Conservation (phyloP, 2,888 invertebrate species). For the Protonemura montana region DNA sequence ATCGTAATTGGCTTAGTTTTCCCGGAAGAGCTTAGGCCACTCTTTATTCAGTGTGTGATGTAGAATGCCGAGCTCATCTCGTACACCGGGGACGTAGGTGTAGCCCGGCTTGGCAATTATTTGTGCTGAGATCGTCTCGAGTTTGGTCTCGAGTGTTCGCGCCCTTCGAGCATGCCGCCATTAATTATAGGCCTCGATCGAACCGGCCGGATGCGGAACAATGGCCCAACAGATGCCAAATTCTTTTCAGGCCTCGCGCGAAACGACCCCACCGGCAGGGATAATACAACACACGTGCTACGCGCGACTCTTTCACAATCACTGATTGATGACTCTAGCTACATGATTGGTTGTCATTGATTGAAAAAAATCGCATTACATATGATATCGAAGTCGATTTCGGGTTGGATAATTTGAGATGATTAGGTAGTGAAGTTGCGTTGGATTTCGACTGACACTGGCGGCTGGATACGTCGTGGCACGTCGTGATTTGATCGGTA, state of each 20-base stretch:
- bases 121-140: no score
- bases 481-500: background rate
- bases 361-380: background rate
- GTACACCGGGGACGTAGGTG: no score
- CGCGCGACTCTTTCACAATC: background rate
- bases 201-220: conserved; percentile 32
- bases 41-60: no score
- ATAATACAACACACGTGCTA: background rate
- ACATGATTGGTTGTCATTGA: conserved; percentile 20
- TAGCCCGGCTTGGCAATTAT: background rate
- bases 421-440: background rate
- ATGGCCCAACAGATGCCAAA: conserved; percentile 29
- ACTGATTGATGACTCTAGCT: background rate
- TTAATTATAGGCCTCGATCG: conserved; percentile 13
- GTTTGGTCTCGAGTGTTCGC: background rate
- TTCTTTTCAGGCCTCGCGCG: background rate
- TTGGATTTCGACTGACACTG: background rate
- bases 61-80: no score
- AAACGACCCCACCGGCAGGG: background rate
- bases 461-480: background rate
- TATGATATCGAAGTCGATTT: background rate
- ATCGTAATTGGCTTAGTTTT: conserved; percentile 7
- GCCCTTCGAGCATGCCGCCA: background rate
- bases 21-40: background rate
- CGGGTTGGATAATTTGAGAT: background rate